Percentiles rank a stretch among this genome's conserved stretches.
phyloP scores from a whole-genome alignment of 2,113 vertebrate species.

The Mastomys coucha region DNA sequence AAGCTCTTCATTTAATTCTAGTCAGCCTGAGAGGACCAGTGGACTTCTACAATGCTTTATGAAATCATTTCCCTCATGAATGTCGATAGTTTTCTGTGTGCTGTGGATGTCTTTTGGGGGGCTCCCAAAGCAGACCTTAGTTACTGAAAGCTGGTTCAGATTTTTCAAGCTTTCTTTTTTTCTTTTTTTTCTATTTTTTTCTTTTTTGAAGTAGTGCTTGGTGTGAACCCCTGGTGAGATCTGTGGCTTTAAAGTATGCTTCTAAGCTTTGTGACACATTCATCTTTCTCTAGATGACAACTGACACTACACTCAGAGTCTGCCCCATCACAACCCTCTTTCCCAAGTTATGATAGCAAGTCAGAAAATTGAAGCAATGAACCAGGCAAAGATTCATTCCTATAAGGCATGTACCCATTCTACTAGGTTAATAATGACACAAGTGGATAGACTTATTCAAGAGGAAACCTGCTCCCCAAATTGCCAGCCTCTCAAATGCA shows the following conservation, averaged over 20 bases:
- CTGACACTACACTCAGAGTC: not conserved
- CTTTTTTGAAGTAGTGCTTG: not conserved
- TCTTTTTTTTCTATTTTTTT: not conserved
- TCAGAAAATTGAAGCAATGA: not conserved
- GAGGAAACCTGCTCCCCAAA: not conserved
- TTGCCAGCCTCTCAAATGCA: not conserved
- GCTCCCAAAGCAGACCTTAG: not conserved
- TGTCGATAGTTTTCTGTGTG: not conserved
- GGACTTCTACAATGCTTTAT: not conserved
- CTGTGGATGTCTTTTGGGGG: not conserved
- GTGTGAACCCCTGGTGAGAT: not conserved
- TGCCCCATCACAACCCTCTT: not conserved
- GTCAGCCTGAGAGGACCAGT: conserved; percentile 30
- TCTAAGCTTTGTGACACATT: not conserved
- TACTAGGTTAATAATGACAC: not conserved
- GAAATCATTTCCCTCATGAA: not conserved
- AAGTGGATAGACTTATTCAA: not conserved
- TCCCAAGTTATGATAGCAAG: not conserved
- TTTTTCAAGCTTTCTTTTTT: not conserved
- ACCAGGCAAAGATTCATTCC: not conserved
- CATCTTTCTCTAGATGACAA: not conserved
- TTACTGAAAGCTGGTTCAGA: not conserved
- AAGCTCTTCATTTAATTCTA: conserved; percentile 38
- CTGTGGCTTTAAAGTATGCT: not conserved
- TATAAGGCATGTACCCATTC: not conserved